These are phyloP conservation scores for Micronisus gabar DNA, from an alignment of 2,113 vertebrate genomes.

Conservation along the genomic window DNA sequence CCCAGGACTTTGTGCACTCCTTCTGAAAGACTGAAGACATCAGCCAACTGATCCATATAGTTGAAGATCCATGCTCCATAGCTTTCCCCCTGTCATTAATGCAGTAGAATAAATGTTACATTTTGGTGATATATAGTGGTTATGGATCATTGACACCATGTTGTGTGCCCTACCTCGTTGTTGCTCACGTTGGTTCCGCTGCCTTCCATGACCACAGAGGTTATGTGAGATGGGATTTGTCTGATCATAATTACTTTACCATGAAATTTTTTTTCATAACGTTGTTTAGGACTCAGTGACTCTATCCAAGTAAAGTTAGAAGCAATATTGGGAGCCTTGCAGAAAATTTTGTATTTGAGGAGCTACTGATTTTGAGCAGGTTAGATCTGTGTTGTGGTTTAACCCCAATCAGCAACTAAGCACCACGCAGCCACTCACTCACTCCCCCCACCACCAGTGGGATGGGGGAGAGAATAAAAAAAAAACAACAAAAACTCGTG, in stretches of 20 bases:
- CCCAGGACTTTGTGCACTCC: not conserved
- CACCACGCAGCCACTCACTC: too few relatives aligned
- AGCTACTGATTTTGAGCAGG: not conserved
- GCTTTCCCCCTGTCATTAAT: not conserved
- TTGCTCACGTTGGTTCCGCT: not conserved
- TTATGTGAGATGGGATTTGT: not conserved
- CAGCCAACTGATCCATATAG: not conserved
- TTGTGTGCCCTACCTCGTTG: not conserved
- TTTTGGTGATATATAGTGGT: not conserved
- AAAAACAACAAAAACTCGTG: too few relatives aligned
- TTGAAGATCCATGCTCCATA: not conserved
- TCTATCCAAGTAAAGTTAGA: not conserved
- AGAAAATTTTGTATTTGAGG: not conserved
- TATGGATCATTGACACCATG: not conserved
- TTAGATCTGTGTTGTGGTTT: not conserved
- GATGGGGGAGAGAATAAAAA: too few relatives aligned
- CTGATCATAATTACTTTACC: not conserved
- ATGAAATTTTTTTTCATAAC: not conserved
- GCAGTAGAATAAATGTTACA: not conserved
- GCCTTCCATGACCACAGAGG: not conserved
- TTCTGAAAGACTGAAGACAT: not conserved
- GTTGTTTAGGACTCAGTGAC: not conserved
- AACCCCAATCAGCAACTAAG: too few relatives aligned
- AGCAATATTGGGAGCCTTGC: not conserved
- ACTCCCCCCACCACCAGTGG: too few relatives aligned